phyloP scores from a whole-genome alignment of 2,888 invertebrate species.

The Mactromeris polynyma region DNA sequence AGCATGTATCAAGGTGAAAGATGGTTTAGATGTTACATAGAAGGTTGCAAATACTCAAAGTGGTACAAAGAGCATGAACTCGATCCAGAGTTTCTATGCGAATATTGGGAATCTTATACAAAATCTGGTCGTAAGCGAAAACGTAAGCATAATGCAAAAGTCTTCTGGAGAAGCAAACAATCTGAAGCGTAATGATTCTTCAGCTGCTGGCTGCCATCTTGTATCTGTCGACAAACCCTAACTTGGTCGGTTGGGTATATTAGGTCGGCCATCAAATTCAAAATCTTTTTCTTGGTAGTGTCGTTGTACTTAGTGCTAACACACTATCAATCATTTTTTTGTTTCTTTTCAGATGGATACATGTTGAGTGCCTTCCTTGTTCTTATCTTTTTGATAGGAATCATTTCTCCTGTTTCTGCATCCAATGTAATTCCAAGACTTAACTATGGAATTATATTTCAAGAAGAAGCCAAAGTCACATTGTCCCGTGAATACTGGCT shows the following conservation, averaged over 20 bases:
- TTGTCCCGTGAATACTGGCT: constrained; percentile 54
- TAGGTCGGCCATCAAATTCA: constrained; percentile 29
- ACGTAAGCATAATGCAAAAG: neutral
- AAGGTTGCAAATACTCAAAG: neutral
- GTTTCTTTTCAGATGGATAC: constrained; percentile 31
- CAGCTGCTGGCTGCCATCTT: neutral
- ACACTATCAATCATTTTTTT: constrained; percentile 22
- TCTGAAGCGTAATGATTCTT: neutral
- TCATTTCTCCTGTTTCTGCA: neutral
- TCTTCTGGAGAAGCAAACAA: constrained; percentile 23
- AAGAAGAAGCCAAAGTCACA: constrained; percentile 22
- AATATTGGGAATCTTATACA: constrained; percentile 14
- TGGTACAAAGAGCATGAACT: constrained; percentile 6
- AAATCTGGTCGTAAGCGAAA: neutral
- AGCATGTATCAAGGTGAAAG: neutral
- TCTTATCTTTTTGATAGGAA: neutral
- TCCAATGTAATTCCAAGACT: constrained; percentile 41
- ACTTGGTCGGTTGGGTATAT: constrained; percentile 45
- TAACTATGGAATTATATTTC: constrained; percentile 55
- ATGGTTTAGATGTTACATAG: constrained; percentile 19
- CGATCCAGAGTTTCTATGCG: constrained; percentile 11
- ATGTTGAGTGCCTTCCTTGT: constrained; percentile 21
- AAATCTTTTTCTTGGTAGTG: constrained; percentile 29
- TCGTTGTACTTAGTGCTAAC: neutral
- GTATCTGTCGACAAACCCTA: constrained; percentile 10